Conservation (phyloP, 2,888 invertebrate genomes). For the Maniola hyperantus region DNA sequence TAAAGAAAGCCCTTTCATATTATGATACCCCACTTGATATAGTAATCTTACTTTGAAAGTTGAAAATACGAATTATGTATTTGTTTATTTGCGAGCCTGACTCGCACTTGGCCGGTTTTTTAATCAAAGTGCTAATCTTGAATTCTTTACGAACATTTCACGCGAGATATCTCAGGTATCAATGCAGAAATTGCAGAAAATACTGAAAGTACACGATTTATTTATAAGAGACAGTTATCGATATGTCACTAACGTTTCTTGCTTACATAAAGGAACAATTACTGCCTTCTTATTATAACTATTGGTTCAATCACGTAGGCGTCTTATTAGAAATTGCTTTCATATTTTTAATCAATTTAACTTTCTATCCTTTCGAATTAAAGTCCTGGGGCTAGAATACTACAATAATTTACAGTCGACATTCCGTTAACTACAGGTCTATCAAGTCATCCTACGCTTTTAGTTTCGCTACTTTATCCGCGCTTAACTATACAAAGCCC, state of each 20-base stretch:
- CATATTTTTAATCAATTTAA: constrained; percentile 27
- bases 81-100: no score
- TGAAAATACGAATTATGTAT: no score
- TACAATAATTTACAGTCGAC: constrained; percentile 24
- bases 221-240: not conserved
- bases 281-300: not conserved
- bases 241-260: constrained; percentile 14
- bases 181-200: not conserved
- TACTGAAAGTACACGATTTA: constrained; percentile 15
- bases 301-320: constrained; percentile 16
- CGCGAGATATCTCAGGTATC: not conserved
- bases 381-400: constrained; percentile 20
- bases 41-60: no score
- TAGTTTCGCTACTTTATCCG: not conserved
- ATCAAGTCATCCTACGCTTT: constrained; percentile 21
- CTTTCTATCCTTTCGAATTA: constrained; percentile 23
- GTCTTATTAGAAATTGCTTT: constrained; percentile 24
- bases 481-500: not conserved
- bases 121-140: no score
- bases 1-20: no score
- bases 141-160: not conserved
- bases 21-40: no score
- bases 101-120: no score
- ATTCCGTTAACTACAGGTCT: constrained; percentile 16
- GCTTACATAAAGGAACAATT: constrained; percentile 23